These are phyloP conservation scores for Saguinus midas DNA, from an alignment of 2,113 vertebrate species.

Conservation along the genomic window DNA sequence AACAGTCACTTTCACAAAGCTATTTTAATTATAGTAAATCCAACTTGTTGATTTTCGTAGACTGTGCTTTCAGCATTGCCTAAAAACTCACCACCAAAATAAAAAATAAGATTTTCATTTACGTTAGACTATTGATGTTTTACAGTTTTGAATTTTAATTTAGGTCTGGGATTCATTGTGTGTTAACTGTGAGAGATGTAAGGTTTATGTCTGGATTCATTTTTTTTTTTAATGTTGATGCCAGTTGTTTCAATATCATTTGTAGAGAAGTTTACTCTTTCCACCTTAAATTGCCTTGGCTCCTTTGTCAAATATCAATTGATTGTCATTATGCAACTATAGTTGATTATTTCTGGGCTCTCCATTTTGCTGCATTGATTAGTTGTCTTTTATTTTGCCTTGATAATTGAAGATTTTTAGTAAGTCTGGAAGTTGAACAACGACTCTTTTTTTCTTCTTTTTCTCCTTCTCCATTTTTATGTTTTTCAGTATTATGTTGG, in stretches of 20 bases:
- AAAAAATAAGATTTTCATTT: not conserved
- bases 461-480: not conserved
- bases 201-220: not conserved
- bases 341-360: not conserved
- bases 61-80: not conserved
- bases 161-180: not conserved
- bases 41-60: not conserved
- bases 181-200: not conserved
- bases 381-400: not conserved
- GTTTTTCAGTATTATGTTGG: not conserved
- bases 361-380: not conserved
- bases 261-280: not conserved
- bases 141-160: not conserved
- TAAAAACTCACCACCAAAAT: not conserved
- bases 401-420: not conserved
- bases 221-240: not conserved
- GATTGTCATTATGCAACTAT: not conserved
- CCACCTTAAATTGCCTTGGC: not conserved
- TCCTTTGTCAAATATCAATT: not conserved
- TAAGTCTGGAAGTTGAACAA: not conserved
- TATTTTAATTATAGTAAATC: not conserved
- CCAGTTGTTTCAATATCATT: not conserved
- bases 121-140: not conserved
- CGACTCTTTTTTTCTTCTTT: not conserved
- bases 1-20: not conserved